Evolutionary conservation across 2,888 invertebrate genomes (phyloP).

Genomic region (Thumatha senex): DNA sequence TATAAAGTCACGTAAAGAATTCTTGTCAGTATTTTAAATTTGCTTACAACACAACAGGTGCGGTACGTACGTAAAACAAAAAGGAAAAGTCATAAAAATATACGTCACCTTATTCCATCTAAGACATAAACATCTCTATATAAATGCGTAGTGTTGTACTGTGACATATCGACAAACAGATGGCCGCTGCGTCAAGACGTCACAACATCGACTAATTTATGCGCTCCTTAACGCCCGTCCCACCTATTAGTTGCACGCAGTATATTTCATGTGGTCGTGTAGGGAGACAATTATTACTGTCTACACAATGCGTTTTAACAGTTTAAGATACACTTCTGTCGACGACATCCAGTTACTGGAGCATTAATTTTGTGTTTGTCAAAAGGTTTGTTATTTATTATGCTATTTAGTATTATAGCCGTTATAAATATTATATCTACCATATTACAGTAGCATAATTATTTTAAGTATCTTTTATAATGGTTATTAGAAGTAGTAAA

Average conservation of each 20-base stretch:
- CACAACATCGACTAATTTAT: conserved; percentile 82
- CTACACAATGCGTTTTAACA: conserved; percentile 41
- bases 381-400: conserved; percentile 21
- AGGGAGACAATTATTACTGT: conserved; percentile 57
- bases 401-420: conserved; percentile 5
- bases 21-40: conserved; percentile 30
- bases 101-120: conserved; percentile 29
- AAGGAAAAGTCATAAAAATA: conserved; percentile 30
- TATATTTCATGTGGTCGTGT: conserved; percentile 68
- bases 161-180: conserved; percentile 83
- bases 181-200: conserved; percentile 69
- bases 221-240: conserved; percentile 79
- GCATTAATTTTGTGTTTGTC: conserved; percentile 22
- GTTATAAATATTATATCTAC: conserved; percentile 8
- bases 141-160: conserved; percentile 56
- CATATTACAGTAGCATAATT: conserved; percentile 5
- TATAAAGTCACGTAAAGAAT: conserved; percentile 22
- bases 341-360: conserved; percentile 24
- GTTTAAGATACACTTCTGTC: conserved; percentile 30
- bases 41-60: conserved; percentile 26
- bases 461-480: conserved; percentile 4
- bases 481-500: background rate
- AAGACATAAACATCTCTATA: conserved; percentile 52
- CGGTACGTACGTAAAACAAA: conserved; percentile 15
- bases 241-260: conserved; percentile 80